Evolutionary conservation across 2,888 invertebrate genomes (phyloP).

Genomic region (Pollenia amentaria): DNA sequence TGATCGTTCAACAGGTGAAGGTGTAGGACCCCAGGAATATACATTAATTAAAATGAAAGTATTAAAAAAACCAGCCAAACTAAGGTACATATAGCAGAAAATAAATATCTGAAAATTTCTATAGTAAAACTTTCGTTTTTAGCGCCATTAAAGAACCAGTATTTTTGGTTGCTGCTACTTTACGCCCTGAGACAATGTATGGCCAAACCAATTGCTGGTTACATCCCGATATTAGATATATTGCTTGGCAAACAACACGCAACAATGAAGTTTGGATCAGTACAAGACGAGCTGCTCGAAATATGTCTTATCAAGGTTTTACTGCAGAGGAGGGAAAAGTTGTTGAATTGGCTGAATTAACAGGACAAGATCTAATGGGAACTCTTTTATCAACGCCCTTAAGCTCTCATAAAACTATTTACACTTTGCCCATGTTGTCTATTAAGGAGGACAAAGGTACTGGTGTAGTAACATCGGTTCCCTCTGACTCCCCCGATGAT

Average conservation of each 20-base stretch:
- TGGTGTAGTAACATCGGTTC: conserved; percentile 98
- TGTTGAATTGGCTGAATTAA: conserved; percentile 88
- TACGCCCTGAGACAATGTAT: conserved; percentile 99
- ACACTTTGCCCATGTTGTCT: conserved; percentile 98
- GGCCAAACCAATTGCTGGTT: conserved; percentile 99
- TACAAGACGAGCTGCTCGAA: conserved; percentile 94
- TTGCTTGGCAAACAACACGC: conserved; percentile 91
- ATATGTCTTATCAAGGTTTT: conserved; percentile 98
- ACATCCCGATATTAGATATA: conserved; percentile 96
- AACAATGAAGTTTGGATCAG: conserved; percentile 93
- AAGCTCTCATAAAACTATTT: conserved; percentile 92
- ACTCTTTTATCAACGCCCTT: conserved; percentile 93
- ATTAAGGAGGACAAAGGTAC: conserved; percentile 99
- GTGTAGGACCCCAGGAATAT: conserved; percentile 99
- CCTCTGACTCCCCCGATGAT: conserved; percentile 99
- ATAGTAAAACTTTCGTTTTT: not conserved
- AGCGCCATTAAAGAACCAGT: conserved; percentile 80
- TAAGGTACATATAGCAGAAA: conserved; percentile 86
- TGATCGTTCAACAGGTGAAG: conserved; percentile 97
- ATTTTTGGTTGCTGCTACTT: conserved; percentile 95
- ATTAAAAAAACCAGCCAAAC: conserved; percentile 85
- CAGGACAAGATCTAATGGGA: conserved; percentile 93
- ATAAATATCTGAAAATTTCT: not conserved
- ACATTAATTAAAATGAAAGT: conserved; percentile 97
- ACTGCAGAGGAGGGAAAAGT: conserved; percentile 92